Conservation (phyloP, 2,113 vertebrate species). For the Seriola rivoliana region DNA sequence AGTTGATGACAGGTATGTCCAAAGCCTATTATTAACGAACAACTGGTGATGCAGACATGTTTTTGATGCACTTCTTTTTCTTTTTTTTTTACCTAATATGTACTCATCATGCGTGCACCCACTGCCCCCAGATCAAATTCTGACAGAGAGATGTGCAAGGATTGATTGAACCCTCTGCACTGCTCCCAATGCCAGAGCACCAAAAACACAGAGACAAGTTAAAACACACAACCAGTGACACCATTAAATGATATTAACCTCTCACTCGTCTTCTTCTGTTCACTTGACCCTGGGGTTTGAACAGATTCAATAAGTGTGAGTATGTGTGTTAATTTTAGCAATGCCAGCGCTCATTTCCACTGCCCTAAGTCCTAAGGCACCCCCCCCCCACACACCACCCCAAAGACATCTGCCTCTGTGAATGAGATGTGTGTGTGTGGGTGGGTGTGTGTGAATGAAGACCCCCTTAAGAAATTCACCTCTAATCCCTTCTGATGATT, state of each 20-base stretch:
- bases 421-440: slow-evolving; percentile 19
- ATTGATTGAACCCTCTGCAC: slow-evolving; percentile 47
- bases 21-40: slow-evolving; percentile 29
- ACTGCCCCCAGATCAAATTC: slow-evolving; percentile 32
- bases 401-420: slow-evolving; percentile 59
- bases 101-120: slow-evolving; percentile 7
- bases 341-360: slow-evolving; percentile 65
- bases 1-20: slow-evolving; percentile 14
- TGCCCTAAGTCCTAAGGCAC: slow-evolving; percentile 36
- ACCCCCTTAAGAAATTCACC: slow-evolving; percentile 75
- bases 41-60: background rate
- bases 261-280: slow-evolving; percentile 44
- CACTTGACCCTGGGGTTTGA: slow-evolving; percentile 56
- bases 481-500: slow-evolving; percentile 80
- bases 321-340: slow-evolving; percentile 70
- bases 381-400: slow-evolving; percentile 21
- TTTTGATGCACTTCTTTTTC: background rate
- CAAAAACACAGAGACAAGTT: slow-evolving; percentile 30
- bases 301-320: slow-evolving; percentile 60
- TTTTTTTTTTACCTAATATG: background rate
- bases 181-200: slow-evolving; percentile 20
- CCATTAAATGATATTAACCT: slow-evolving; percentile 61
- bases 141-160: slow-evolving; percentile 16
- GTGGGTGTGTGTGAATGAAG: slow-evolving; percentile 51
- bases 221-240: slow-evolving; percentile 59